A percentile compares a stretch with the other conserved stretches of the same genome.
phyloP scores from a whole-genome alignment of 2,888 invertebrate genomes.

The Rhagonycha fulva region DNA sequence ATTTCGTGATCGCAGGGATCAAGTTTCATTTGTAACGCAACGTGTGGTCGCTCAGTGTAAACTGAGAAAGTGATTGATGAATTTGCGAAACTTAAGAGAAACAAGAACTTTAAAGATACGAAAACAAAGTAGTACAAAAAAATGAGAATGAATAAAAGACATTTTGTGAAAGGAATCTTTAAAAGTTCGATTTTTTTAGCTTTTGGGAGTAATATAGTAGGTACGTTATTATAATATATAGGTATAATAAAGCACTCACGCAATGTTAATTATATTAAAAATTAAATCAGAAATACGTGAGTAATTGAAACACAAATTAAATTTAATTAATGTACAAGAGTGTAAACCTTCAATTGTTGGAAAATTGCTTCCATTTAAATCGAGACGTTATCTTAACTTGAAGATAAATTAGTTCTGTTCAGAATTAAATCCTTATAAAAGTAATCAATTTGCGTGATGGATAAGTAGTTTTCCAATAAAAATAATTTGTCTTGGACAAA shows the following conservation, averaged over 20 bases:
- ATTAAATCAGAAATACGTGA: not conserved
- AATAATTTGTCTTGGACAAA: not conserved
- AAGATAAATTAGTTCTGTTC: not conserved
- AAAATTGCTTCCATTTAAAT: not conserved
- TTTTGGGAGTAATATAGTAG: not conserved
- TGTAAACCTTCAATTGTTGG: not conserved
- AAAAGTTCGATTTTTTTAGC: not conserved
- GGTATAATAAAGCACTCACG: not conserved
- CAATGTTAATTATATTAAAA: not conserved
- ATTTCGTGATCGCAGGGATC: not conserved
- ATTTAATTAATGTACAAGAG: not conserved
- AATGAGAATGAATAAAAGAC: not conserved
- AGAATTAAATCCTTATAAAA: not conserved
- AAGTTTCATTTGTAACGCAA: not conserved
- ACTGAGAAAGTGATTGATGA: not conserved
- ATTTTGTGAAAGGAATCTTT: not conserved
- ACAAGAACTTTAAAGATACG: not conserved
- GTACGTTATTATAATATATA: not conserved
- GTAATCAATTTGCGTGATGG: not conserved
- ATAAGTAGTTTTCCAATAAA: not conserved
- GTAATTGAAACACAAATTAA: not conserved
- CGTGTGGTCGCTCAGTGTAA: not conserved
- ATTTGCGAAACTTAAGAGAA: not conserved
- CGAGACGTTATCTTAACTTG: not conserved
- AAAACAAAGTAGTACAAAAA: not conserved